A percentile compares a stretch with the other conserved stretches of the same genome.
These are phyloP conservation scores for Rhopalosiphum nymphaeae DNA, from an alignment of 2,888 invertebrate species.

Conservation along the genomic window DNA sequence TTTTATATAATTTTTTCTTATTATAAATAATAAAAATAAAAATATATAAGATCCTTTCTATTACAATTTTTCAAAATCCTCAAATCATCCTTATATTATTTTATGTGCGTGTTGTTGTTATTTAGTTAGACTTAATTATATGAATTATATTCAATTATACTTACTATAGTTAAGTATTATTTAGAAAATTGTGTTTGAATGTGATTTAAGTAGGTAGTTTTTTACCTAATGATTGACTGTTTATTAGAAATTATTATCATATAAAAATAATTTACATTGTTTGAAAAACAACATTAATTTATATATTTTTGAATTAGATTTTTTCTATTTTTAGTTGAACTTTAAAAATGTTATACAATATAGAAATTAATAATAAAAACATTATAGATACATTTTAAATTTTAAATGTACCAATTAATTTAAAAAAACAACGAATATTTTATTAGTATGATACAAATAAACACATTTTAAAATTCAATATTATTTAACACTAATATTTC, in stretches of 20 bases:
- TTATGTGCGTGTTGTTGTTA: conserved; percentile 52
- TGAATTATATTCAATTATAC: conserved; percentile 18
- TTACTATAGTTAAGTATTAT: conserved; percentile 15
- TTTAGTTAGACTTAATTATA: conserved; percentile 47
- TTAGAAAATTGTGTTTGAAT: conserved; percentile 53
- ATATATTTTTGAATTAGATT: background rate
- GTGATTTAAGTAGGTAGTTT: conserved; percentile 33
- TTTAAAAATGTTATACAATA: background rate
- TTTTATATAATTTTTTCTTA: background rate
- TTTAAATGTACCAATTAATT: background rate
- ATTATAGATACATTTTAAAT: background rate
- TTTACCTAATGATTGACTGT: background rate
- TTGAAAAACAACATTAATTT: background rate
- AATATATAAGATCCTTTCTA: conserved; percentile 9
- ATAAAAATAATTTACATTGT: background rate
- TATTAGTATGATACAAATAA: background rate
- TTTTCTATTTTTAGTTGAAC: background rate
- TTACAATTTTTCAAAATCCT: conserved; percentile 20
- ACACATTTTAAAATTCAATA: background rate
- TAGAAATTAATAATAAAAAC: background rate
- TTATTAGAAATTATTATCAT: background rate
- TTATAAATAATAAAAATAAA: background rate
- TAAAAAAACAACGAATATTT: background rate
- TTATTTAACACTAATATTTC: background rate
- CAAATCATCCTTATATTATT: conserved; percentile 25